Evolutionary conservation across 2,797 vertebrate genomes (phyloP).

Genomic region (Protosalanx chinensis): DNA sequence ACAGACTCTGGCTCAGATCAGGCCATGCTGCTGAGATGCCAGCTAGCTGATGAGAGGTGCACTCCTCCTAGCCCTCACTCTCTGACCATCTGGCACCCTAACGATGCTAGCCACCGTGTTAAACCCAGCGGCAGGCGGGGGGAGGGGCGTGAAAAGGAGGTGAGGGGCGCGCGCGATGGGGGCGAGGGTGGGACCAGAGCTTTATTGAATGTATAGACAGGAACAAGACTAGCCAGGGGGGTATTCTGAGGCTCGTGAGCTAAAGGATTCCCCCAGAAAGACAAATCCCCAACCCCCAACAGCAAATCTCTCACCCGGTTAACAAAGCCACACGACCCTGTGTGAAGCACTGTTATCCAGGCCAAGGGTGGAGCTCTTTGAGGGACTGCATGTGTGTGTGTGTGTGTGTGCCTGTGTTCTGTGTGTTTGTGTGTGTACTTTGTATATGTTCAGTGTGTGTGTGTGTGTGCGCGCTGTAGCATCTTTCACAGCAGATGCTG

Average conservation of each 20-base stretch:
- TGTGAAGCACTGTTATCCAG: constrained; percentile 47
- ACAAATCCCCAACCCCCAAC: constrained; percentile 33
- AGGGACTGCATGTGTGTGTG: constrained; percentile 18
- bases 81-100: constrained; percentile 68
- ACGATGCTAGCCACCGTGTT: constrained; percentile 42
- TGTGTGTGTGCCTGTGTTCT: neutral
- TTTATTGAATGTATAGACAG: constrained; percentile 35
- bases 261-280: constrained; percentile 49
- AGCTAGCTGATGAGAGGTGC: constrained; percentile 44
- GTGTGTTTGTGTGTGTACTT: neutral
- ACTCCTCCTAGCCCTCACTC: constrained; percentile 56
- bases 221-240: constrained; percentile 41
- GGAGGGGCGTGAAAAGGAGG: neutral
- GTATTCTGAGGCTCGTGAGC: constrained; percentile 46
- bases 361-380: constrained; percentile 47
- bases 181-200: constrained; percentile 14
- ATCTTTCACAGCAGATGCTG: constrained; percentile 13
- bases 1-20: neutral
- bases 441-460: constrained; percentile 7
- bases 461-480: neutral
- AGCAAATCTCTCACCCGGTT: constrained; percentile 54
- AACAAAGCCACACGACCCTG: constrained; percentile 48
- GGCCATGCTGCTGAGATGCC: constrained; percentile 23
- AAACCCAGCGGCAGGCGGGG: constrained; percentile 27
- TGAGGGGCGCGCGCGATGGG: constrained; percentile 21